These are phyloP conservation scores for Perccottus glenii DNA, from an alignment of 2,113 vertebrate species.

Conservation along the genomic window DNA sequence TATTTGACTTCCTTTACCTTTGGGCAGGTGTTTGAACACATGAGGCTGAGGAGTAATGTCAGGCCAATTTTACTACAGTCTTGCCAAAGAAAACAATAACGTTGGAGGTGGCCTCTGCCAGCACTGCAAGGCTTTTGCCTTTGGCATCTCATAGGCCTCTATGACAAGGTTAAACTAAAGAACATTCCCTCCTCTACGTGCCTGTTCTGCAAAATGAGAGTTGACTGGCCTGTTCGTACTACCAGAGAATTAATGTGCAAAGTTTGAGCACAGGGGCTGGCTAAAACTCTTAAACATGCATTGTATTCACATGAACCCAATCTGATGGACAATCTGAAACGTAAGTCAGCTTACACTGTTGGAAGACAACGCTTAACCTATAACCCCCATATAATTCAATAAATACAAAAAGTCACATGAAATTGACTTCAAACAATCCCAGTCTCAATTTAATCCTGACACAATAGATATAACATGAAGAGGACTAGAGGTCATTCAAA, in stretches of 20 bases:
- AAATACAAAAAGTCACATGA: too few species aligned
- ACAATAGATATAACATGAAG: too few species aligned
- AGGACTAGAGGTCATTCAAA: too few species aligned
- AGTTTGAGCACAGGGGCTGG: slow-evolving; percentile 32
- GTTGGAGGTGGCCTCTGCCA: slow-evolving; percentile 47
- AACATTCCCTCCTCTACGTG: slow-evolving; percentile 54
- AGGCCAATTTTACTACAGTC: slow-evolving; percentile 41
- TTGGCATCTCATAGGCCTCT: slow-evolving; percentile 53
- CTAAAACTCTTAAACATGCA: slow-evolving; percentile 29
- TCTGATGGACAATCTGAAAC: slow-evolving; percentile 17
- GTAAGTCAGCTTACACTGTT: not conserved
- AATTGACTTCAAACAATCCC: too few species aligned
- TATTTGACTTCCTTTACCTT: slow-evolving; percentile 46
- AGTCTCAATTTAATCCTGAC: too few species aligned
- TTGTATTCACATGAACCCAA: slow-evolving; percentile 9
- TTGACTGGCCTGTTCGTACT: slow-evolving; percentile 41
- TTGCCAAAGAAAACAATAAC: slow-evolving; percentile 58
- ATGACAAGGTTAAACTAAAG: slow-evolving; percentile 77
- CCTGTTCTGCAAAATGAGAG: slow-evolving; percentile 64
- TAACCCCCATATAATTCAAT: too few species aligned
- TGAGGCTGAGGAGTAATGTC: slow-evolving; percentile 41
- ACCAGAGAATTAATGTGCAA: slow-evolving; percentile 63
- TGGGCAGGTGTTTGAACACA: slow-evolving; percentile 41
- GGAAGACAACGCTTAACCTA: not conserved
- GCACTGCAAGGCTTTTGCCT: slow-evolving; percentile 60